Conservation (phyloP, 2,113 vertebrate species). For the Periophthalmus modestus region DNA sequence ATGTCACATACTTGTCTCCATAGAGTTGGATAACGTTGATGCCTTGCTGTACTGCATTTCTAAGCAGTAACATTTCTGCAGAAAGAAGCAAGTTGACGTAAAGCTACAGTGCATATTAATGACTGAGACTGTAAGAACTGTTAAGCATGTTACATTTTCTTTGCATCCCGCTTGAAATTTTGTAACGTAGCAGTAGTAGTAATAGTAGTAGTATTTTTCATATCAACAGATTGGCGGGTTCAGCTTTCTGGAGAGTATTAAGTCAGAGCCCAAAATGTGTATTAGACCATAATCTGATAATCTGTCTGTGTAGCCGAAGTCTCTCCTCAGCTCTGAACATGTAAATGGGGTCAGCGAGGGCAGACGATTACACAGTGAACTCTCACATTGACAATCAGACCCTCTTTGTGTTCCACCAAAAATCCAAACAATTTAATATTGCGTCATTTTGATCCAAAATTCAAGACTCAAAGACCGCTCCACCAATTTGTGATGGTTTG, state of each 20-base stretch:
- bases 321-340: neutral
- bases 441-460: neutral
- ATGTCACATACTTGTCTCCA: neutral
- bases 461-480: neutral
- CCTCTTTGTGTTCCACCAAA: slow-evolving; percentile 9
- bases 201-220: neutral
- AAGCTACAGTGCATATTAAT: too few species aligned
- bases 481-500: neutral
- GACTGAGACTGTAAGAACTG: too few species aligned
- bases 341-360: slow-evolving; percentile 11
- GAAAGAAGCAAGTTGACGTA: too few species aligned
- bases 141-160: neutral
- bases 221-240: neutral
- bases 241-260: slow-evolving; percentile 11
- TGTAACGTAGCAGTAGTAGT: neutral
- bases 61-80: neutral
- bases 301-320: neutral
- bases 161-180: neutral
- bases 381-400: neutral
- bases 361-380: slow-evolving; percentile 12
- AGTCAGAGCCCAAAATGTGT: slow-evolving; percentile 1
- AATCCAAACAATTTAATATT: neutral
- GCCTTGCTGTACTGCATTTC: neutral
- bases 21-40: neutral
- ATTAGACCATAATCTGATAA: neutral